Evolutionary conservation across 2,113 vertebrate species (phyloP).

Genomic region (Porphyrio hochstetteri): DNA sequence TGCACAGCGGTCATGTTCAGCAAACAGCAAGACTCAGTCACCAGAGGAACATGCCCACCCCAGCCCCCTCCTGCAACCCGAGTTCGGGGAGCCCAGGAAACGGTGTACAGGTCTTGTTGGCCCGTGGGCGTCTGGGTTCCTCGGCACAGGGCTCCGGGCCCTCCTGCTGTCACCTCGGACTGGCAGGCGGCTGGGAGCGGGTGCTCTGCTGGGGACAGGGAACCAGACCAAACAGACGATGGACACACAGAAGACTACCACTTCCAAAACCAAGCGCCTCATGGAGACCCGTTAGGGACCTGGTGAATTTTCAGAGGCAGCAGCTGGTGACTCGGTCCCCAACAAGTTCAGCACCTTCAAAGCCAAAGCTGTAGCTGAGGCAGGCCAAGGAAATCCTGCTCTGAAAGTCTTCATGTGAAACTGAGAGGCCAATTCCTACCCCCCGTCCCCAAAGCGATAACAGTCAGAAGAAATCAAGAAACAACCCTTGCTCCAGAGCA

Average conservation of each 20-base stretch:
- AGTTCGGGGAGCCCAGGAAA: neutral
- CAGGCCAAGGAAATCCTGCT: neutral
- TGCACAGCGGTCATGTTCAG: neutral
- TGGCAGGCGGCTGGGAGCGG: neutral
- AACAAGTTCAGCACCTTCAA: neutral
- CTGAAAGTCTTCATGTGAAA: neutral
- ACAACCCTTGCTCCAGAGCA: neutral
- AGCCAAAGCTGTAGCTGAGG: neutral
- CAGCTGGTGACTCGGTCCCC: neutral
- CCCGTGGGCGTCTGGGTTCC: neutral
- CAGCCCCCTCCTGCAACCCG: neutral
- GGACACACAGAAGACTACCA: neutral
- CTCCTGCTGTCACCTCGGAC: neutral
- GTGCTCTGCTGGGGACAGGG: neutral
- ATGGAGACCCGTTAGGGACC: neutral
- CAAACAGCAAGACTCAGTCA: neutral
- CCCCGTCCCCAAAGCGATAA: neutral
- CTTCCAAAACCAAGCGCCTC: neutral
- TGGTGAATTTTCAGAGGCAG: neutral
- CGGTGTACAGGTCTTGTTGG: neutral
- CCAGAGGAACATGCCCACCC: neutral
- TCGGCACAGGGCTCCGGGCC: neutral
- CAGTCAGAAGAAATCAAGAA: neutral
- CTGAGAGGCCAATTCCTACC: neutral
- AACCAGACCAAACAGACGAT: neutral